Evolutionary conservation across 1,140 invertebrate genomes (phyloP), one percentile per base, ranked within the genome.

Genomic region (Bombus waltoni): DNA sequence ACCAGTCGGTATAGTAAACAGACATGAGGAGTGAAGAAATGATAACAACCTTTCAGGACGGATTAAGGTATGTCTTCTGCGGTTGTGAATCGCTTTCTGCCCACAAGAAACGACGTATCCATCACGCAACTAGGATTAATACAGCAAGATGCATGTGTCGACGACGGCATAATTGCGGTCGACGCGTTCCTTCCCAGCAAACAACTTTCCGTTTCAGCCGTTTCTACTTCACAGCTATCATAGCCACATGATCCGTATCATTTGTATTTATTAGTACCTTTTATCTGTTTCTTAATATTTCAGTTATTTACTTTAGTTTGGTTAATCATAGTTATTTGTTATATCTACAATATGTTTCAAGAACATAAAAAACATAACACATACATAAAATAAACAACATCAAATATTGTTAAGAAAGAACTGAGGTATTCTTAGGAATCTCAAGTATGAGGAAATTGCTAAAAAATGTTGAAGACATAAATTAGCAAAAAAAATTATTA

Each of bases 141-240:
- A 81, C 57, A 47, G 53, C 32, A 62, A 40, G 38, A 35, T 81
- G 70, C 70, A 85, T 85, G 70, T 72, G 75, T 44, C 53, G 59
- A 65, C 66, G 57, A 81, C 25, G 70, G 42, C 53, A 81, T 80
- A 81, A 80, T 79, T 85, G 83, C 42, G 57, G 22, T 22, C 32
- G 47, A 53, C 9, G 65, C 5, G 42, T 83, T 71, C 70, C 74
- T 78, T 71, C 65, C 22, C 13, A 62, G 74, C 74, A 78, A 88
- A 89, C 78, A 35, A 82, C 83, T 88, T 70, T 78, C 70, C 72
- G 77, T 83, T 78, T 83, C 74, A 78, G 22, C 62, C 28, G 32
- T 1, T 72, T 66, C 32, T 38, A n/a, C 28, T n/a, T 47, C 8
- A 35, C 3, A 32, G 32, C 38, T 3, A 53, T 65, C 62, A 40